A percentile compares a stretch with the other conserved stretches of the same genome.
Conservation (phyloP, 2,888 invertebrate genomes). For the Folsomia manolachei region DNA sequence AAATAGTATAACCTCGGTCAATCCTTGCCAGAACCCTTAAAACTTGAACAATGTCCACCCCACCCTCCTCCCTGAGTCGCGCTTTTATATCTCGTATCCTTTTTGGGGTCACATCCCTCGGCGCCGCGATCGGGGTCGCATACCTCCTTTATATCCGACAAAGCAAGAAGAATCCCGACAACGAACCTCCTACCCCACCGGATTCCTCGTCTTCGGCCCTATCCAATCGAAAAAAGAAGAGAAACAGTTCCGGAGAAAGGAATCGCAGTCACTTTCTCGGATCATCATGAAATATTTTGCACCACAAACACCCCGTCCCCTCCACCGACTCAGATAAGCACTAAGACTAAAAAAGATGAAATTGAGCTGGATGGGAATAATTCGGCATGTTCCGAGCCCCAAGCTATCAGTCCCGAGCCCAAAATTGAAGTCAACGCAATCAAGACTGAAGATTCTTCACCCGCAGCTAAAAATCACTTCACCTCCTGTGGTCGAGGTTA, state of each 20-base stretch:
- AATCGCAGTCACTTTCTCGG: conserved; percentile 15
- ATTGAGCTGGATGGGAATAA: background rate
- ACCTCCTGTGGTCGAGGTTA: background rate
- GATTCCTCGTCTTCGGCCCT: background rate
- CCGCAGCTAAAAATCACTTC: background rate
- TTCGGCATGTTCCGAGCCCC: background rate
- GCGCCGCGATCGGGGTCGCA: conserved; percentile 34
- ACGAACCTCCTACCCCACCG: conserved; percentile 9
- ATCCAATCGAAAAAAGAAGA: background rate
- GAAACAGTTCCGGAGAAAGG: conserved; percentile 2
- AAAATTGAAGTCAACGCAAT: background rate
- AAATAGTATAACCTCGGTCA: too few relatives aligned
- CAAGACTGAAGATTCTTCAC: background rate
- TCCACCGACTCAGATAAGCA: background rate
- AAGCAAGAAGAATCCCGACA: conserved; percentile 19
- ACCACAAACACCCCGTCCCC: background rate
- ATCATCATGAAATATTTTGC: conserved; percentile 13
- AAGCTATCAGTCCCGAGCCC: too few relatives aligned
- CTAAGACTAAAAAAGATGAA: too few relatives aligned
- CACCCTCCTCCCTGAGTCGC: too few relatives aligned
- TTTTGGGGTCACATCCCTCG: conserved; percentile 36
- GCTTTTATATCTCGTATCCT: conserved; percentile 35
- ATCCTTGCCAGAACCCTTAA: too few relatives aligned
- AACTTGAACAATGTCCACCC: too few relatives aligned
- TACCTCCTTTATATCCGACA: conserved; percentile 37